Percentiles rank a stretch among this genome's conserved stretches.
Conservation (phyloP, 2,797 vertebrate species). For the Leucoraja ocellata region DNA sequence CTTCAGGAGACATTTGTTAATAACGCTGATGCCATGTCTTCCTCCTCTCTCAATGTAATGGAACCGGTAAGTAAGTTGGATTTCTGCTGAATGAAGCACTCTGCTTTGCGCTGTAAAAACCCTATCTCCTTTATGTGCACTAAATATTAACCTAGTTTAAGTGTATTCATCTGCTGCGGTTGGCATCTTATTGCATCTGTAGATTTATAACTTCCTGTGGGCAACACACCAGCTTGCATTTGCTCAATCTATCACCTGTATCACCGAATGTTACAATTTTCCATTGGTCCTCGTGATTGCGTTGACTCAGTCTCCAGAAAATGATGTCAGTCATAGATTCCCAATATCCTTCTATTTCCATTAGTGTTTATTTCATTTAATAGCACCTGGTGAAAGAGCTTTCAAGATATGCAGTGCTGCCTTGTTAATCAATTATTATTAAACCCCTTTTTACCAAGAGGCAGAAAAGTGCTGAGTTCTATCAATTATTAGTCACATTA, state of each 20-base stretch:
- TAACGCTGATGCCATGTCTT: conserved; percentile 73
- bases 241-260: background rate
- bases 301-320: background rate
- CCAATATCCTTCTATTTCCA: background rate
- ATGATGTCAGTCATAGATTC: background rate
- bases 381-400: background rate
- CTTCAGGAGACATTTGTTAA: background rate
- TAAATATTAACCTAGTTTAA: background rate
- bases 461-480: background rate
- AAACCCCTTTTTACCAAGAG: no score
- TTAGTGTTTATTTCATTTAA: background rate
- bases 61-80: conserved; percentile 73
- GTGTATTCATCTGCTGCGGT: background rate
- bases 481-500: background rate
- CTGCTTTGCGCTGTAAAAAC: background rate
- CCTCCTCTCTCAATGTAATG: conserved; percentile 76
- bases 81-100: background rate
- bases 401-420: background rate
- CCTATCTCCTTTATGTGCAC: background rate
- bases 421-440: background rate
- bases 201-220: background rate
- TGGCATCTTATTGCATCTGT: background rate
- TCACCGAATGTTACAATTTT: background rate
- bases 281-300: background rate
- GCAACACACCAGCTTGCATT: background rate